These are phyloP conservation scores for Eurystomus gularis DNA, from an alignment of 2,113 vertebrate genomes.

Conservation along the genomic window DNA sequence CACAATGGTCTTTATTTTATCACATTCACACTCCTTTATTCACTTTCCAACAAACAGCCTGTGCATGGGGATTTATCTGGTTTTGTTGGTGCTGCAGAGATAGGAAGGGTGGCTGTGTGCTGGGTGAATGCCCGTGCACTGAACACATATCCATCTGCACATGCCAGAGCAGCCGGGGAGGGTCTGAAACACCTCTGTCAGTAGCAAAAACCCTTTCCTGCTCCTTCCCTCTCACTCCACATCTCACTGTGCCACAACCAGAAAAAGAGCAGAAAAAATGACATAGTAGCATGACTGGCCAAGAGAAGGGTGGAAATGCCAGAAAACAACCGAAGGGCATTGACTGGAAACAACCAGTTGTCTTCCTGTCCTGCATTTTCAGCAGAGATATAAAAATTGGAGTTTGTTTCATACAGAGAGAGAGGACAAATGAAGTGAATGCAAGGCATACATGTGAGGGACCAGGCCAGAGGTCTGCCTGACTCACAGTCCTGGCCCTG, in stretches of 20 bases:
- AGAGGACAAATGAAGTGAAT: neutral
- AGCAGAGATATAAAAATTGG: neutral
- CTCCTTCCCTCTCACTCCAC: neutral
- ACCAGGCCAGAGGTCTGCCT: neutral
- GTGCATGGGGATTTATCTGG: neutral
- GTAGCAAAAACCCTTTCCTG: neutral
- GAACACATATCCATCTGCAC: accelerated
- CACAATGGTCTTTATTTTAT: neutral
- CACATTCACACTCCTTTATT: accelerated
- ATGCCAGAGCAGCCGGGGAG: neutral
- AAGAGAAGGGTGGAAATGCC: neutral
- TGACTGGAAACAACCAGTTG: neutral
- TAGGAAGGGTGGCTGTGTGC: accelerated
- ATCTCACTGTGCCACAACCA: neutral
- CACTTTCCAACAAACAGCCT: neutral
- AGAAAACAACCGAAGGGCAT: neutral
- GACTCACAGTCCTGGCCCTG: neutral
- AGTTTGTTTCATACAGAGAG: neutral
- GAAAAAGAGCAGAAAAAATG: neutral
- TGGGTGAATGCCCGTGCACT: accelerated
- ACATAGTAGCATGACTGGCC: neutral
- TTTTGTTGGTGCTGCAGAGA: neutral
- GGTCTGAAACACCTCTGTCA: neutral
- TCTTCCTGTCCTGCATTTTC: neutral
- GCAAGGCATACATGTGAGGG: accelerated